phyloP scores from a whole-genome alignment of 1,140 invertebrate genomes.

The Pogonomyrmex californicus region DNA sequence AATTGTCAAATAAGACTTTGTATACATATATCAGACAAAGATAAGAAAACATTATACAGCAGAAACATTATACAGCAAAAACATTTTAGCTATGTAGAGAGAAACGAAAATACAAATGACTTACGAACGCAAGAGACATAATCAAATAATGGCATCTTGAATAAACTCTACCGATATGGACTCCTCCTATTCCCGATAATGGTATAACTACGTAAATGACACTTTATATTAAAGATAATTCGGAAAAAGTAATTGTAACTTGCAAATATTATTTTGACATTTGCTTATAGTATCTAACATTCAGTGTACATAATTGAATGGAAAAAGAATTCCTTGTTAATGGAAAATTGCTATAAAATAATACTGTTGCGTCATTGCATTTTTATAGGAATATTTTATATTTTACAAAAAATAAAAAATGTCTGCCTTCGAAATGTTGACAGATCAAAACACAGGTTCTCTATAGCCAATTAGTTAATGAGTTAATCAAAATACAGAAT shows the following conservation, averaged over 20 bases:
- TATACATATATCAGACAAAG: constrained; percentile 61
- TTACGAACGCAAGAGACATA: constrained; percentile 30
- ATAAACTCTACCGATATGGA: not conserved
- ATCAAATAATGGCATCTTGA: constrained; percentile 29
- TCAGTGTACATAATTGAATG: not conserved
- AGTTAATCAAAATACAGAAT: constrained; percentile 61
- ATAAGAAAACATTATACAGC: constrained; percentile 54
- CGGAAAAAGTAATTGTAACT: not conserved
- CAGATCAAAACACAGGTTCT: constrained; percentile 22
- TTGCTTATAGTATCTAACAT: not conserved
- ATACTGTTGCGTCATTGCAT: constrained; percentile 29
- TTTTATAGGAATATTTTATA: constrained; percentile 22
- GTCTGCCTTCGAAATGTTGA: constrained; percentile 24
- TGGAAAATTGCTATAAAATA: constrained; percentile 18
- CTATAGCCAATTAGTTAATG: constrained; percentile 57
- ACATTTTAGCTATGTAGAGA: constrained; percentile 60
- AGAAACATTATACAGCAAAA: constrained; percentile 56
- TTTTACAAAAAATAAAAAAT: constrained; percentile 6
- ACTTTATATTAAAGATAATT: constrained; percentile 24
- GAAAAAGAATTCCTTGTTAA: constrained; percentile 23
- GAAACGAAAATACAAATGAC: constrained; percentile 38
- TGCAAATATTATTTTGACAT: not conserved
- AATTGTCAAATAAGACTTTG: constrained; percentile 40
- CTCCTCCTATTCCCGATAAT: not conserved
- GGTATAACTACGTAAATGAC: not conserved